These are phyloP conservation scores for Eupithecia inturbata DNA, from an alignment of 2,888 invertebrate species.

Conservation along the genomic window DNA sequence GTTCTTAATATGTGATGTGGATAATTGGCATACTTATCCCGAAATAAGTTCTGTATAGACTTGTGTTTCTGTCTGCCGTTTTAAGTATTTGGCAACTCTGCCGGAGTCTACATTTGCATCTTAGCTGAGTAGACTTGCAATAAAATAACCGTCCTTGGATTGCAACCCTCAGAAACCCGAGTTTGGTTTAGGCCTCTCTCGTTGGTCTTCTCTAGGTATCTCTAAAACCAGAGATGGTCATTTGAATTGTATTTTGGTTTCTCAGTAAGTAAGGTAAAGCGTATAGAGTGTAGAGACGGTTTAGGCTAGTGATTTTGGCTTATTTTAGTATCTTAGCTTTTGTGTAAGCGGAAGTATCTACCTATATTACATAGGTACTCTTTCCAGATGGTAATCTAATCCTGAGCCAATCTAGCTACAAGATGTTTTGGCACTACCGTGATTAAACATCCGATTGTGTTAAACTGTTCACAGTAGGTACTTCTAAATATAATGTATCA, in stretches of 20 bases:
- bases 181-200: background rate
- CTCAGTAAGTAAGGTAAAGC: background rate
- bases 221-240: background rate
- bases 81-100: slow-evolving; percentile 33
- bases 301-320: background rate
- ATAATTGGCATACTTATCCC: slow-evolving; percentile 80
- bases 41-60: slow-evolving; percentile 69
- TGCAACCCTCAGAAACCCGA: background rate
- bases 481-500: background rate
- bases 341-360: background rate
- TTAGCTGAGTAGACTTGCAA: slow-evolving; percentile 13
- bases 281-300: background rate
- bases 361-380: background rate
- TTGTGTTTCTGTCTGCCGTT: slow-evolving; percentile 40
- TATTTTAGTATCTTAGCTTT: background rate
- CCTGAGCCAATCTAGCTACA: background rate
- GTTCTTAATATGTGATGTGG: slow-evolving; percentile 79
- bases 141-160: background rate
- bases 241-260: background rate
- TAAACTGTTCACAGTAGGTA: background rate
- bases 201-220: background rate
- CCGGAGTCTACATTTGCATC: slow-evolving; percentile 15
- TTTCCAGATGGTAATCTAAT: background rate
- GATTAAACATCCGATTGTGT: slow-evolving; percentile 1
- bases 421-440: slow-evolving; percentile 4